These are phyloP conservation scores for Eretmochelys imbricata DNA, from an alignment of 2,113 vertebrate species.

Conservation along the genomic window DNA sequence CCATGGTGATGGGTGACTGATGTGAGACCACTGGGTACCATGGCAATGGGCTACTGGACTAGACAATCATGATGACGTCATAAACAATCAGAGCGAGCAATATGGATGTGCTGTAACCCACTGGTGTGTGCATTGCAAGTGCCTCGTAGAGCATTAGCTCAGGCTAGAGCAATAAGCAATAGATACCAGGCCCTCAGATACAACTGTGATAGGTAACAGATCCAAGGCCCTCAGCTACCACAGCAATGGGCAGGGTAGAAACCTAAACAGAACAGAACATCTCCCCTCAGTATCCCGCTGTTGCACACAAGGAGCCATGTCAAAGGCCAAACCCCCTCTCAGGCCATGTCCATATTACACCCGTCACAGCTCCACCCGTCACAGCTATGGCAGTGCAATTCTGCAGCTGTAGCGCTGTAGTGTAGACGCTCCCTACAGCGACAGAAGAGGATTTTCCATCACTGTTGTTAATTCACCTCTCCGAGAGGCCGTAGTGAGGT, in stretches of 20 bases:
- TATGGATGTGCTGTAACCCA: neutral
- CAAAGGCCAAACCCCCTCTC: neutral
- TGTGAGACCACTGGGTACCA: too few relatives aligned
- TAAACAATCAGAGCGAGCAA: too few relatives aligned
- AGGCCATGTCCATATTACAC: neutral
- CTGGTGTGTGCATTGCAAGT: neutral
- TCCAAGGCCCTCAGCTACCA: neutral
- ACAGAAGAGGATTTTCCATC: neutral
- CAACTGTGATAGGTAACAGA: neutral
- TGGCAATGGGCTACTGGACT: neutral
- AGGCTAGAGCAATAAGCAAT: too few relatives aligned
- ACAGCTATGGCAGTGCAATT: neutral
- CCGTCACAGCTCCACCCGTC: neutral
- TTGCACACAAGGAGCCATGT: neutral
- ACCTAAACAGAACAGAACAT: neutral
- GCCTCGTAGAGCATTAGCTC: too few relatives aligned
- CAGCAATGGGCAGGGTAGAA: neutral
- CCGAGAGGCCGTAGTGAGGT: neutral
- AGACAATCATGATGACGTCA: neutral
- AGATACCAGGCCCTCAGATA: neutral
- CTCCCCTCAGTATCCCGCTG: neutral
- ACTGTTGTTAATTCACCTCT: neutral
- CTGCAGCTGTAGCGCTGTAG: neutral
- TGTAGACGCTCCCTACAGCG: neutral
- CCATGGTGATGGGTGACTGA: too few relatives aligned